Evolutionary conservation across 2,888 invertebrate genomes (phyloP), one percentile per base, ranked within the genome.

Genomic region (Chrysolina haemoptera): DNA sequence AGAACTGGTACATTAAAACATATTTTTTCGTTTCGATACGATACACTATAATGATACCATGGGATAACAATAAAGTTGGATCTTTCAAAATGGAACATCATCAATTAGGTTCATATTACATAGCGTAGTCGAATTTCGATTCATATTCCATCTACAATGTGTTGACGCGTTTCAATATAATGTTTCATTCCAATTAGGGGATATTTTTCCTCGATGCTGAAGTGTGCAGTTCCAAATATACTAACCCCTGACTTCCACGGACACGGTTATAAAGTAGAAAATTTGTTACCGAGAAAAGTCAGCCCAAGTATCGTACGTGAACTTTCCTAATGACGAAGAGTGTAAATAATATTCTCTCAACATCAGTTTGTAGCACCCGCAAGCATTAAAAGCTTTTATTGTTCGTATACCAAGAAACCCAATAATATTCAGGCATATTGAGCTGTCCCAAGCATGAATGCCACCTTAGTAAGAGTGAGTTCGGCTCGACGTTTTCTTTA

Each of bases 351-450:
- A 43, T 65, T 35, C 67, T 40, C 55, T 53, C 67, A 50, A 20
- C 67, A 67, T 53, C 50, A 48, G 20, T 74, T 68, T 68, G 68
- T 67, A 59, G 64, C 63, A 69, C 35, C 59, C 35, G 48, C 53
- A 41, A 73, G 62, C 68, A 59, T 59, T 73, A 68, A 70, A 73
- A 76, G 64, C 73, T 68, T 70, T 76, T 68, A 76, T 73, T 76
- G 70, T 65, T 73, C 71, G 59, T 68, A 71, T 76, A 74, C 73
- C 64, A 50, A 73, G 73, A 76, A 71, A 76, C 59, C 70, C 73
- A 76, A 76, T 76, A 73, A 69, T 68, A 69, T 71, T 53, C 75
- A 71, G 75, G 75, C 71, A 75, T 62, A 68, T 59, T 66, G 65
- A 62, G 50, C 62, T 40, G 67, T 40, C 65, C 48, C 48, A 9